Conservation (phyloP, 2,888 invertebrate species). For the Ctenicera cuprea region DNA sequence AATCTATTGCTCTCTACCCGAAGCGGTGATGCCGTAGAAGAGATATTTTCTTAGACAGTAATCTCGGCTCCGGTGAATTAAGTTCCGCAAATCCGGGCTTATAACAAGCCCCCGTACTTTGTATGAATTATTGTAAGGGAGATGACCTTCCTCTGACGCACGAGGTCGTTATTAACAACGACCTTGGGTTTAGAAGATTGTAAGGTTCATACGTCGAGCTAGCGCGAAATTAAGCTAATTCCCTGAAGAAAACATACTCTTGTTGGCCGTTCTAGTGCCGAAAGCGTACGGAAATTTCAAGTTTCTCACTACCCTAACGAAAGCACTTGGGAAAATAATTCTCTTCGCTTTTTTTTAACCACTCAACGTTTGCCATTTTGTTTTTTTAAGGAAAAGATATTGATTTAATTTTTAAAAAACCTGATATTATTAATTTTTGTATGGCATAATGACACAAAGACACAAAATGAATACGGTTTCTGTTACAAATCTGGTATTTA, state of each 20-base stretch:
- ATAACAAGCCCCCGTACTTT: constrained; percentile 30
- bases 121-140: constrained; percentile 27
- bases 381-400: no score
- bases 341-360: no score
- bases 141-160: constrained; percentile 19
- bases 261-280: background rate
- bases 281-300: constrained; percentile 6
- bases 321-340: no score
- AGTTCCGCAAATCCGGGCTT: constrained; percentile 53
- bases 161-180: constrained; percentile 22
- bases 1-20: background rate
- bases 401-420: no score
- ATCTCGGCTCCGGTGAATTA: constrained; percentile 45
- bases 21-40: constrained; percentile 1
- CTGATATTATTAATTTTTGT: no score
- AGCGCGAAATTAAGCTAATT: constrained; percentile 28
- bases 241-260: constrained; percentile 23
- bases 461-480: no score
- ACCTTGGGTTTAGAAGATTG: constrained; percentile 21
- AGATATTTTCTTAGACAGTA: constrained; percentile 34
- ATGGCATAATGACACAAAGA: no score
- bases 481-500: no score
- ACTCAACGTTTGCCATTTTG: no score
- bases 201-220: constrained; percentile 4
- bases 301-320: background rate